Evolutionary conservation across 2,888 invertebrate genomes (phyloP), one percentile per base, ranked within the genome.

Genomic region (Lycia hirtaria): DNA sequence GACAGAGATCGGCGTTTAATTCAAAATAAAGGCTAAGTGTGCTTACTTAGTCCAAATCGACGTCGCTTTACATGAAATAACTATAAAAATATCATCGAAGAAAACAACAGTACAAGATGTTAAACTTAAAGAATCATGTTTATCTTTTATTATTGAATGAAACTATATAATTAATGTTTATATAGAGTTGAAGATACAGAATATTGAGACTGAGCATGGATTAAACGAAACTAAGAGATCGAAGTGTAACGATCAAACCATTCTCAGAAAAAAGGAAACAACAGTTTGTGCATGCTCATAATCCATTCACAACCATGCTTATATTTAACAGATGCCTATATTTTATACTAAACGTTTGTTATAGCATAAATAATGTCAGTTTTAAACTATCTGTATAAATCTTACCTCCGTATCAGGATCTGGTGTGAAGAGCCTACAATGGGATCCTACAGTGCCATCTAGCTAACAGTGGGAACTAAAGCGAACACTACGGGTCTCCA

Each of bases 391-490:
- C n/a, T 19, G 17, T 19, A 35, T 26, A 17, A 28, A 19, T 9
- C 47, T 52, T 48, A 57, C 55, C 55, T 56, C 15, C 20, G 12
- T 3, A n/a, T 32, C 47, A 35, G 47, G 35, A 41, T 6, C 51
- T 20, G 17, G 26, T 47, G 12, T 19, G 22, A 44, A 50, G 41
- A 48, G 44, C 55, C 57, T 52, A 59, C 44, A 20, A 56, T 22
- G 28, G 30, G 32, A 10, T 14, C n/a, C n/a, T n/a, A n/a, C n/a
- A n/a, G 17, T 37, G 7, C 63, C n/a, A n/a, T n/a, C n/a, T 43
- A 62, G 55, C 51, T 50, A 57, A 59, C 57, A 49, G 52, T 9
- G 53, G 62, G 43, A 49, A 22, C 43, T 54, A 41, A 65, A 65
- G 65, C 67, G 44, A 48, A 66, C 54, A 54, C 53, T 64, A 60